Evolutionary conservation across 2,113 vertebrate genomes (phyloP).

Genomic region (Chauna torquata): DNA sequence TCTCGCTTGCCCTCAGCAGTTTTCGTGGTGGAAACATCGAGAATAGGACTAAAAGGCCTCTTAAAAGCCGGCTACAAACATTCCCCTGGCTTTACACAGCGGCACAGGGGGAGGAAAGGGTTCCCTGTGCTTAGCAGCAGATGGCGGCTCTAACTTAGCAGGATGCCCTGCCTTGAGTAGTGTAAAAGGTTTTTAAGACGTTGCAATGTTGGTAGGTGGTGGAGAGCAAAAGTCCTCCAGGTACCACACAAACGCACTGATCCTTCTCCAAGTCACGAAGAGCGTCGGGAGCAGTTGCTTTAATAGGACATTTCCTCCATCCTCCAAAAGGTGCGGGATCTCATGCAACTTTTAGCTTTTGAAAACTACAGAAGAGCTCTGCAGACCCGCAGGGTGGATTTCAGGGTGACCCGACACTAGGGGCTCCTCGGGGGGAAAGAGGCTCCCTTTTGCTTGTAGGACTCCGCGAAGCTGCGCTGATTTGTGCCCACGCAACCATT

Average conservation of each 20-base stretch:
- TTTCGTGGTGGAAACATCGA: background rate
- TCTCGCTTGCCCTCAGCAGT: background rate
- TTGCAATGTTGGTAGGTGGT: background rate
- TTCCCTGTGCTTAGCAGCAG: accelerated
- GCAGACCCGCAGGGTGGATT: accelerated
- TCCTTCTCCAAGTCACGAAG: background rate
- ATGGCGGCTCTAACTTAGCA: accelerated
- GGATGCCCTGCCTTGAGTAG: background rate
- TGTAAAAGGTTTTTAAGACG: accelerated
- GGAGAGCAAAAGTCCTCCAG: background rate
- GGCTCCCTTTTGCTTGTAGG: background rate
- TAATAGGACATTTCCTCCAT: background rate
- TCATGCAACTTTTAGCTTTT: background rate
- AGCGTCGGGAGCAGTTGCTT: background rate
- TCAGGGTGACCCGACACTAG: background rate
- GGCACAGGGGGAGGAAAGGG: accelerated
- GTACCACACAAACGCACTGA: accelerated
- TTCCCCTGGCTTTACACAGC: background rate
- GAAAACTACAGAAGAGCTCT: background rate
- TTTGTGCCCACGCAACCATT: background rate
- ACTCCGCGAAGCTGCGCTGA: background rate
- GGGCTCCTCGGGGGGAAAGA: background rate
- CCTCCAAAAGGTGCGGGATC: background rate
- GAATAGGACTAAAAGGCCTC: background rate
- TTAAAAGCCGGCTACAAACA: background rate